Percentiles rank a stretch among this genome's conserved stretches.
These are phyloP conservation scores for Synanthedon andrenaeformis DNA, from an alignment of 2,888 invertebrate species.

Conservation along the genomic window DNA sequence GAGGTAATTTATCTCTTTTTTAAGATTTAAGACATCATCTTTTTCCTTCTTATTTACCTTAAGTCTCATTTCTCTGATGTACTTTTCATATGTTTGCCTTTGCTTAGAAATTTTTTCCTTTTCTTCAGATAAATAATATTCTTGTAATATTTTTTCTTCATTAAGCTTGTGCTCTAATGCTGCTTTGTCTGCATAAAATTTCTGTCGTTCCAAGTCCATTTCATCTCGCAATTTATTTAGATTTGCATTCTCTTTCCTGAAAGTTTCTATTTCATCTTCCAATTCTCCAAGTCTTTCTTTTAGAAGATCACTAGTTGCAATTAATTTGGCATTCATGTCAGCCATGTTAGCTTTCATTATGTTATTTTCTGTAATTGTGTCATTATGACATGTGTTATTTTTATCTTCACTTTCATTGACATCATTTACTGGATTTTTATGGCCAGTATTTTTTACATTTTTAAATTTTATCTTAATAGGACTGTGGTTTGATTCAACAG, in stretches of 20 bases:
- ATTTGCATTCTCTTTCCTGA: slow-evolving; percentile 63
- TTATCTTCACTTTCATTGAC: slow-evolving; percentile 8
- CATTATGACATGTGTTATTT: slow-evolving; percentile 23
- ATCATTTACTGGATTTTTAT: slow-evolving; percentile 7
- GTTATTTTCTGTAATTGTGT: slow-evolving; percentile 37
- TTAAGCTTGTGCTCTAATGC: slow-evolving; percentile 71
- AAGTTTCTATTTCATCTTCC: slow-evolving; percentile 72
- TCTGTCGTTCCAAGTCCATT: slow-evolving; percentile 72
- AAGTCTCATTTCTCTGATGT: slow-evolving; percentile 77
- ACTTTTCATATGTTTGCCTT: slow-evolving; percentile 73
- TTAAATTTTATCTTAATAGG: slow-evolving; percentile 13
- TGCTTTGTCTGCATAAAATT: slow-evolving; percentile 72
- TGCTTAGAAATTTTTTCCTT: slow-evolving; percentile 76
- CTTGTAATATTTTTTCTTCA: slow-evolving; percentile 74
- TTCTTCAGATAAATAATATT: slow-evolving; percentile 77
- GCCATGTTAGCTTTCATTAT: slow-evolving; percentile 44
- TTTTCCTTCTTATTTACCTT: slow-evolving; percentile 75
- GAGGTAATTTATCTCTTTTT: slow-evolving; percentile 73
- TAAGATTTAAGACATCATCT: slow-evolving; percentile 75
- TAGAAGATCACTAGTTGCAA: slow-evolving; percentile 70
- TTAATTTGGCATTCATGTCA: slow-evolving; percentile 57
- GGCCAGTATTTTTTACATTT: slow-evolving; percentile 10
- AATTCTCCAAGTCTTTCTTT: slow-evolving; percentile 74
- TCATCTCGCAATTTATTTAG: slow-evolving; percentile 69
- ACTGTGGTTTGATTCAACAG: slow-evolving; percentile 22